These are phyloP conservation scores for Halyomorpha halys DNA, from an alignment of 1,140 invertebrate genomes.

Conservation along the genomic window DNA sequence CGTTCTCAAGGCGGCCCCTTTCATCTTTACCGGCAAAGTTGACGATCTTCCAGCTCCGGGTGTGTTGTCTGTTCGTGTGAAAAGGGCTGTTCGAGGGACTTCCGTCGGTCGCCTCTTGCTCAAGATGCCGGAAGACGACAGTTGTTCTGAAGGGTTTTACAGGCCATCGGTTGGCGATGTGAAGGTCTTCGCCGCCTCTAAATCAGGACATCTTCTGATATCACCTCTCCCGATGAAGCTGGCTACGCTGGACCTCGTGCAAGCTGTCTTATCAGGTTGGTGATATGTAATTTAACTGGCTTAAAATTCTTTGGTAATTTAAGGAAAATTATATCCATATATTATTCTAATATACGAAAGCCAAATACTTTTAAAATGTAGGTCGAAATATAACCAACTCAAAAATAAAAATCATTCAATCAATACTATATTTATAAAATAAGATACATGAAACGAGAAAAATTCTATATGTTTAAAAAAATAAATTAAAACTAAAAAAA, in stretches of 20 bases:
- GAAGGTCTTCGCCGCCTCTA: slow-evolving; percentile 7
- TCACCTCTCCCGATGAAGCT: slow-evolving; percentile 6
- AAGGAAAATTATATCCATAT: too few species aligned
- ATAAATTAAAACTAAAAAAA: too few species aligned
- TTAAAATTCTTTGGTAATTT: too few species aligned
- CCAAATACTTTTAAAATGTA: too few species aligned
- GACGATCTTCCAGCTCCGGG: not conserved
- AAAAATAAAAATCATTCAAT: too few species aligned
- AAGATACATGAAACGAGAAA: too few species aligned
- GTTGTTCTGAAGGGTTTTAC: not conserved
- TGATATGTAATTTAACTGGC: too few species aligned
- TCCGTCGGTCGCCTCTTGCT: not conserved
- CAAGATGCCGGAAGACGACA: not conserved
- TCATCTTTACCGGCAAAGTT: not conserved
- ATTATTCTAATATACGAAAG: too few species aligned
- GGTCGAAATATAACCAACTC: too few species aligned
- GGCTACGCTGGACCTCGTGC: slow-evolving; percentile 1
- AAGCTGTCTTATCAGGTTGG: slow-evolving; percentile 8
- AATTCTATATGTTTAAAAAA: too few species aligned
- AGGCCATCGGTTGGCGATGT: slow-evolving; percentile 7
- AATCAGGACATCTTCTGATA: not conserved
- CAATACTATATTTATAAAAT: too few species aligned
- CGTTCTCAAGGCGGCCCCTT: not conserved
- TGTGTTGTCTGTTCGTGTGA: not conserved
- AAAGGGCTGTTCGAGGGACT: not conserved